Conservation (phyloP, 2,113 vertebrate species). For the Calyptommatus sinebrachiatus region DNA sequence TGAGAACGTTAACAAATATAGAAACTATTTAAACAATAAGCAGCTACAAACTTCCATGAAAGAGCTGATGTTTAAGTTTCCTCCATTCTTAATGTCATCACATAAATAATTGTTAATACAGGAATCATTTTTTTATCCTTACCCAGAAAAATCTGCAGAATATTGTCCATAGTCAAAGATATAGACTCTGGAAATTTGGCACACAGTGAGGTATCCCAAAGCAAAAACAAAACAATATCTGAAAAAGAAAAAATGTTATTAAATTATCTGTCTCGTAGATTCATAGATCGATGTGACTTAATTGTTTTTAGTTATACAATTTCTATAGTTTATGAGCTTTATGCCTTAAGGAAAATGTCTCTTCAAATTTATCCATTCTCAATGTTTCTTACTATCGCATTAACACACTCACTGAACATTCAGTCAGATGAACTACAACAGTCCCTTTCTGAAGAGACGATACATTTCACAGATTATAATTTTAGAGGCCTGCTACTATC, state of each 20-base stretch:
- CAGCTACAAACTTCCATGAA: background rate
- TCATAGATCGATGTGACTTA: background rate
- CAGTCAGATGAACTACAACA: background rate
- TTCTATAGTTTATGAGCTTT: background rate
- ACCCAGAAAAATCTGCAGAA: constrained; percentile 98
- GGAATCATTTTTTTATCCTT: constrained; percentile 67
- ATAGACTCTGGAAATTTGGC: constrained; percentile 96
- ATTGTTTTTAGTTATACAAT: background rate
- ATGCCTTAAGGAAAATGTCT: background rate
- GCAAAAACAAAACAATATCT: constrained; percentile 97
- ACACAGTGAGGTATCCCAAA: constrained; percentile 93
- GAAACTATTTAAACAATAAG: background rate
- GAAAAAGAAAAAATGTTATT: constrained; percentile 54
- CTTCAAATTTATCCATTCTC: background rate
- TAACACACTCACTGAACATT: background rate
- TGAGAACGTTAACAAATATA: background rate
- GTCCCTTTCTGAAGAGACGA: background rate
- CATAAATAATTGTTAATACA: background rate
- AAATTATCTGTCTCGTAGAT: background rate
- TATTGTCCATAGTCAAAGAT: constrained; percentile 98
- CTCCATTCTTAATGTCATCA: background rate
- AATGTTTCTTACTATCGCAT: background rate
- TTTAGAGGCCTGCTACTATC: background rate
- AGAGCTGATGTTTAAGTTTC: background rate
- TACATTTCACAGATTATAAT: background rate